These are phyloP conservation scores for Gorsachius magnificus DNA, from an alignment of 2,797 vertebrate species.

Conservation along the genomic window DNA sequence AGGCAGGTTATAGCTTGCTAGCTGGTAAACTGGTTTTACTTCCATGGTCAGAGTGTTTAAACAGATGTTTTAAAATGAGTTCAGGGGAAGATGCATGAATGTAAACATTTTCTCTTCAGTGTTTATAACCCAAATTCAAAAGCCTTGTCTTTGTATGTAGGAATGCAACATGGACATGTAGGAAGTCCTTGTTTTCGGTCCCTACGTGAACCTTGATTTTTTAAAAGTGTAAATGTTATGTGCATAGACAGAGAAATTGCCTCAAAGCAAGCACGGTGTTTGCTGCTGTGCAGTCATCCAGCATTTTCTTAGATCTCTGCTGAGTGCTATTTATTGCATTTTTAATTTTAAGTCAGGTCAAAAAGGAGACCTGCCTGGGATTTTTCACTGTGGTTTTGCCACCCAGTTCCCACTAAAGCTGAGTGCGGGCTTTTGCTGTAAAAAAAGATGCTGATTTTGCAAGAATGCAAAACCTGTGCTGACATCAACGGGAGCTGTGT, in stretches of 20 bases:
- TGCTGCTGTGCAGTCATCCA: not conserved
- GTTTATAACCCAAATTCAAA: not conserved
- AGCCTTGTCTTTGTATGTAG: not conserved
- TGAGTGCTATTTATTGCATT: not conserved
- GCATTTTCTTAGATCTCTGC: not conserved
- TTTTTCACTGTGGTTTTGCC: not conserved
- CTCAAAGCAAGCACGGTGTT: not conserved
- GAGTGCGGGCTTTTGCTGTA: not conserved
- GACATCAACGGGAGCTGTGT: not conserved
- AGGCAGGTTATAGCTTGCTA: not conserved
- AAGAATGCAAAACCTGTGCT: not conserved
- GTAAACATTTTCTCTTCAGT: not conserved
- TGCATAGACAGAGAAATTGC: not conserved
- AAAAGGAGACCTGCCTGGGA: not conserved
- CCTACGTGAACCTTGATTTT: not conserved
- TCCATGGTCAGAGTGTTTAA: not conserved
- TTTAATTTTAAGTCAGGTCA: not conserved
- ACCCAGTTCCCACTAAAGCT: not conserved
- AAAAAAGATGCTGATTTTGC: not conserved
- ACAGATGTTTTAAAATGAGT: accelerated
- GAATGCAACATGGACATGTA: not conserved
- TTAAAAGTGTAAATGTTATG: not conserved
- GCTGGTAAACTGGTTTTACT: accelerated
- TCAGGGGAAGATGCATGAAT: not conserved
- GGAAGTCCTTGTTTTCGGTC: not conserved